phyloP scores from a whole-genome alignment of 2,113 vertebrate species.

The Globicephala melas region DNA sequence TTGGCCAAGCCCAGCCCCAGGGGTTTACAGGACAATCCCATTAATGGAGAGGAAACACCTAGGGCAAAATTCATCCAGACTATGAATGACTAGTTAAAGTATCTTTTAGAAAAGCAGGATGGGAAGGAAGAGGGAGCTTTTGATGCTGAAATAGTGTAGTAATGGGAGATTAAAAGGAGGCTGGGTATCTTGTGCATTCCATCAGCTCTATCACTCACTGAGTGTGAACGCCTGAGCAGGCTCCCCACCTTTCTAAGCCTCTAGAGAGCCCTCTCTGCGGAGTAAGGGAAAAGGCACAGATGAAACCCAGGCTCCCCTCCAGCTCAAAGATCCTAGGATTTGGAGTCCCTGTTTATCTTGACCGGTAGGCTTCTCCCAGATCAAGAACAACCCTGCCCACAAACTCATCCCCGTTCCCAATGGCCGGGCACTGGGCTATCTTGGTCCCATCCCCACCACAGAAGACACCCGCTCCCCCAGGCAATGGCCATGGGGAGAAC shows the following conservation, averaged over 20 bases:
- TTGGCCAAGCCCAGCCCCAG: neutral
- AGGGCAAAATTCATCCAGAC: neutral
- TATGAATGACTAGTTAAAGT: neutral
- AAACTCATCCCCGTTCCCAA: neutral
- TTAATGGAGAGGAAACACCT: neutral
- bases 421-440: neutral
- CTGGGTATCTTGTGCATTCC: neutral
- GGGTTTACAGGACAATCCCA: neutral
- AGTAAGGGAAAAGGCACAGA: neutral
- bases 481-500: neutral
- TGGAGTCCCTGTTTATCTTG: neutral
- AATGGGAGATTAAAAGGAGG: neutral
- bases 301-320: neutral
- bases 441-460: neutral
- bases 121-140: neutral
- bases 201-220: neutral
- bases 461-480: neutral
- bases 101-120: neutral
- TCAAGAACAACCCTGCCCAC: neutral
- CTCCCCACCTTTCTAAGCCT: neutral
- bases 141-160: neutral
- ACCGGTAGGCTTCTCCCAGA: neutral
- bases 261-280: neutral
- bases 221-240: neutral
- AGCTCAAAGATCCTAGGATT: neutral